Evolutionary conservation across 2,888 invertebrate species (phyloP), one percentile per base, ranked within the genome.

Genomic region (Eucera pruinosa): DNA sequence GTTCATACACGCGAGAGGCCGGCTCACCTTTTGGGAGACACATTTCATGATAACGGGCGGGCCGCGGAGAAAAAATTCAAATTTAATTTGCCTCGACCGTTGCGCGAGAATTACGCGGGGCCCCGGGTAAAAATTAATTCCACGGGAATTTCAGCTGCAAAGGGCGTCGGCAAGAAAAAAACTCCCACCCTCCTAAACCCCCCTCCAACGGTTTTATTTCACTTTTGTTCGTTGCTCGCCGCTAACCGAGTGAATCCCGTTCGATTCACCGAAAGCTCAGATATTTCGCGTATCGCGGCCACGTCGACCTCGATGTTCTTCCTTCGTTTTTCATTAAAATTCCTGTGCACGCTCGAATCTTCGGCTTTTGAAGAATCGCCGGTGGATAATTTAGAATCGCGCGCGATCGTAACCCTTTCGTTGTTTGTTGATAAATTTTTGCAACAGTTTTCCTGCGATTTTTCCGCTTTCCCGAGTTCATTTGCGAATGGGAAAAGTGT

Each of bases 401-500:
- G 55, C 15, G 27, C 47, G 45, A 75, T 47, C 52, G 58, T 25
- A 43, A 23, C 41, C 50, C 7, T 20, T n/a, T 30, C 36, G 11
- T 84, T 82, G 84, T 82, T 78, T 64, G 69, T 57, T 39, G 55
- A 45, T 27, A 25, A 55, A 50, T 60, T 62, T 62, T 54, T 71
- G 66, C n/a, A n/a, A n/a, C n/a, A n/a, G n/a, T n/a, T n/a, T 11
- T 25, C 36, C 43, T 64, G 75, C 74, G 79, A 82, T n/a, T n/a
- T n/a, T n/a, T n/a, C n/a, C n/a, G n/a, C n/a, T n/a, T n/a, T n/a
- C n/a, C n/a, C n/a, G n/a, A n/a, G n/a, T n/a, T n/a, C n/a, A n/a
- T 84, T 84, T 84, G 80, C 77, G 82, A 75, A 74, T 71, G 72
- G 67, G 68, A 54, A 66, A 66, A 76, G n/a, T n/a, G n/a, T n/a